Conservation (phyloP, 2,888 invertebrate species). For the Marasmarcha lunaedactyla region DNA sequence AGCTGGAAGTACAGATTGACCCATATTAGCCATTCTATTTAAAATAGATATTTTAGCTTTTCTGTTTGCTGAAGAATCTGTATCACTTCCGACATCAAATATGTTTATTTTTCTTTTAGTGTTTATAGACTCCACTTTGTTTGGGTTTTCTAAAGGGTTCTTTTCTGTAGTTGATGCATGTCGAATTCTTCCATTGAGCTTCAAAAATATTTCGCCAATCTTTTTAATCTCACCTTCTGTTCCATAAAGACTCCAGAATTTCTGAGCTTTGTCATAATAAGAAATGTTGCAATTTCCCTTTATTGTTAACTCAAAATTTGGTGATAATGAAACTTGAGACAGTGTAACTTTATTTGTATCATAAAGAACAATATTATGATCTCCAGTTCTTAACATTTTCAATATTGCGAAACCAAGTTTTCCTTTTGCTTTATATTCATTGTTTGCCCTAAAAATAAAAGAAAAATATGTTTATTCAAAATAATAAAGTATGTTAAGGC, state of each 20-base stretch:
- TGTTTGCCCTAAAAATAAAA: constrained; percentile 32
- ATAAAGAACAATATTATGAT: constrained; percentile 42
- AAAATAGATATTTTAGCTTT: constrained; percentile 49
- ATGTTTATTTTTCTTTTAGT: constrained; percentile 9
- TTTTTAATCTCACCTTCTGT: constrained; percentile 31
- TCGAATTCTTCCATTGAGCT: constrained; percentile 12
- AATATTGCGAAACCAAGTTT: constrained; percentile 53
- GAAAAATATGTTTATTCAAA: no score
- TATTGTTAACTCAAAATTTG: constrained; percentile 31
- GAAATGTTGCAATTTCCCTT: constrained; percentile 39
- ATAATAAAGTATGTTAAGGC: no score
- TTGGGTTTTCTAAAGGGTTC: constrained; percentile 10
- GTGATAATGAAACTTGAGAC: constrained; percentile 32
- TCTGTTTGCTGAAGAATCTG: constrained; percentile 38
- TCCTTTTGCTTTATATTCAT: constrained; percentile 37
- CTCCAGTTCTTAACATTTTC: constrained; percentile 30
- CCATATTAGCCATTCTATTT: constrained; percentile 54
- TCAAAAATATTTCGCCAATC: constrained; percentile 29
- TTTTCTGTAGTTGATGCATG: background rate
- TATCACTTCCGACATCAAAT: constrained; percentile 38
- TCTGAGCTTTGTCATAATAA: constrained; percentile 41
- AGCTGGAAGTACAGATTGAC: constrained; percentile 48
- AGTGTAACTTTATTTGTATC: constrained; percentile 45
- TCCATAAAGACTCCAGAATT: constrained; percentile 49
- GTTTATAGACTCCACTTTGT: constrained; percentile 7